These are phyloP conservation scores for Glaucidium brasilianum DNA, from an alignment of 2,113 vertebrate genomes.

Conservation along the genomic window DNA sequence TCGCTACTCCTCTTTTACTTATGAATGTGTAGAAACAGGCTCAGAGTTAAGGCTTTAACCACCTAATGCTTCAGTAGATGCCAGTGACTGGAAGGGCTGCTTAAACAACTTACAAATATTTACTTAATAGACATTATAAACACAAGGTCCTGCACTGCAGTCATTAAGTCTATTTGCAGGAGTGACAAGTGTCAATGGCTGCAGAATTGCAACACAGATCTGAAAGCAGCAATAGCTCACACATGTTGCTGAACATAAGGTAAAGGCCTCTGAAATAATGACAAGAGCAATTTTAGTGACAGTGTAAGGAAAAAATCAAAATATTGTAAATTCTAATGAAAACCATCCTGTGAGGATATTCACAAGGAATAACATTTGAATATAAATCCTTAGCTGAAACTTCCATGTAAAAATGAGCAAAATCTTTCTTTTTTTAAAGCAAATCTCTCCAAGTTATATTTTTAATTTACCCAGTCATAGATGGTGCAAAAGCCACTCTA, in stretches of 20 bases:
- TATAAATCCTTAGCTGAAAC: background rate
- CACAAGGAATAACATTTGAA: background rate
- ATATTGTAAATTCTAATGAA: background rate
- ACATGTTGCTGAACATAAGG: fast-evolving
- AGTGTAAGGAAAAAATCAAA: background rate
- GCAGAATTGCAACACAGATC: background rate
- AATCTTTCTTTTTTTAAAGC: background rate
- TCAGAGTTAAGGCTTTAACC: background rate
- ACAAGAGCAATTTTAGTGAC: background rate
- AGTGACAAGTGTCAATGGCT: background rate
- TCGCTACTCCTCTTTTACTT: background rate
- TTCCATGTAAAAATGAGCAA: background rate
- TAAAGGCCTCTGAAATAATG: background rate
- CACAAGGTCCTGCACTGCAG: background rate
- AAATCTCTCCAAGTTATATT: background rate
- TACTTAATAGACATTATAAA: background rate
- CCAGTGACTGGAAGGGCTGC: background rate
- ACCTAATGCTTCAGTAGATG: background rate
- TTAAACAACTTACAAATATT: background rate
- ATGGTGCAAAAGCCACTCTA: background rate
- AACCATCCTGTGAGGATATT: background rate
- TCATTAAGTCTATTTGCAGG: background rate
- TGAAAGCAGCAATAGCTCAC: background rate
- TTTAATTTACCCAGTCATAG: background rate
- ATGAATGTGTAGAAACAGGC: background rate